Conservation (phyloP, 2,797 vertebrate genomes). For the Dryobates pubescens region DNA sequence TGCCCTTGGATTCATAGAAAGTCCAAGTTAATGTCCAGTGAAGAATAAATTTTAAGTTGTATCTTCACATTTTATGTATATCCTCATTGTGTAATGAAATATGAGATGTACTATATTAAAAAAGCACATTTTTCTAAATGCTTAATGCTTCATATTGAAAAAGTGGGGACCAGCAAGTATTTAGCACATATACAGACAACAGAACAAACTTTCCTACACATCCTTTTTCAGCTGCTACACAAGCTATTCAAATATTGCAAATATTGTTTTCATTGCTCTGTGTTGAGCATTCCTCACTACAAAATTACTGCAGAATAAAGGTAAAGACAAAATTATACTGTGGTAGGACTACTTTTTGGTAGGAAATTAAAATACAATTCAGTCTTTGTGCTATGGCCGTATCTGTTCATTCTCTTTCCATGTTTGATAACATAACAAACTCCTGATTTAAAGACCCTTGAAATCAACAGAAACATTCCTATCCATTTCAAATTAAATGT, state of each 20-base stretch:
- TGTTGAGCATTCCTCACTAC: neutral
- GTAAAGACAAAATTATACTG: neutral
- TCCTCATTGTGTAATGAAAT: neutral
- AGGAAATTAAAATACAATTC: neutral
- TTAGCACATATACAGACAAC: neutral
- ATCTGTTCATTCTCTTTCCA: neutral
- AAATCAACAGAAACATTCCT: neutral
- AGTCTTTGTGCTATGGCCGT: neutral
- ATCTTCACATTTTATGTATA: neutral
- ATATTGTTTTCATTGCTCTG: neutral
- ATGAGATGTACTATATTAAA: neutral
- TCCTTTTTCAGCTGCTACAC: slow-evolving; percentile 34
- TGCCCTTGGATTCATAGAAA: neutral
- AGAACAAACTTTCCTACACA: slow-evolving; percentile 47
- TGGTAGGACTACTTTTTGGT: neutral
- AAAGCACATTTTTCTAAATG: neutral
- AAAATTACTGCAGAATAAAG: neutral
- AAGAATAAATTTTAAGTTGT: neutral
- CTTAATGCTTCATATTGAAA: slow-evolving; percentile 14
- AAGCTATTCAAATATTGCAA: neutral
- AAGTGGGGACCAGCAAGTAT: neutral
- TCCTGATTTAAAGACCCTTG: neutral
- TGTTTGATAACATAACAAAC: neutral
- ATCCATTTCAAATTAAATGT: neutral
- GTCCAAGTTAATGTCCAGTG: neutral